Evolutionary conservation across 2,797 vertebrate species (phyloP).

Genomic region (Podarcis lilfordi): DNA sequence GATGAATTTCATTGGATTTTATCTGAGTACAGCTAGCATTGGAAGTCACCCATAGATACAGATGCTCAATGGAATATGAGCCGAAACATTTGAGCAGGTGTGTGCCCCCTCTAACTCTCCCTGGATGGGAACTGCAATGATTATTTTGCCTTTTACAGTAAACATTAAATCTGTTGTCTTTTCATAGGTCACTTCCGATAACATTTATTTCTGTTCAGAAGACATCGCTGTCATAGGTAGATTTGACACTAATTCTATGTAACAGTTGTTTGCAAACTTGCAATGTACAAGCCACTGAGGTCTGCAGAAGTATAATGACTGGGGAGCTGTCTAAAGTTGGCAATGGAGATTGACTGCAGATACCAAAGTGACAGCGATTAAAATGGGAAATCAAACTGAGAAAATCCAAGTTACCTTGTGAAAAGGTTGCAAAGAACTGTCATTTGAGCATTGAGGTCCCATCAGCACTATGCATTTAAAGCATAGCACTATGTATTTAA

Average conservation of each 20-base stretch:
- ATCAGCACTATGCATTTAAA: too few species aligned
- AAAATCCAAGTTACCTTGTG: slow-evolving; percentile 11
- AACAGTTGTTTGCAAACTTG: slow-evolving; percentile 61
- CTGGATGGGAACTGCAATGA: neutral
- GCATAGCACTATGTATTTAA: too few species aligned
- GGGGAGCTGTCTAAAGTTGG: slow-evolving; percentile 46
- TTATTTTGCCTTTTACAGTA: slow-evolving; percentile 4
- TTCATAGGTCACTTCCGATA: neutral
- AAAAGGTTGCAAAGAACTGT: slow-evolving; percentile 46
- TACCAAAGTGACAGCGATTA: slow-evolving; percentile 35
- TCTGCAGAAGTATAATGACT: slow-evolving; percentile 44
- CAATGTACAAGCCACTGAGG: slow-evolving; percentile 53
- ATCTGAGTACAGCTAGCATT: too few species aligned
- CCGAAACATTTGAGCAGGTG: neutral
- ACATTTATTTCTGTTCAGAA: slow-evolving; percentile 24
- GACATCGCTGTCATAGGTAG: slow-evolving; percentile 32
- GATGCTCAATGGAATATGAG: neutral
- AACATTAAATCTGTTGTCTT: neutral
- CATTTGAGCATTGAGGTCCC: slow-evolving; percentile 36
- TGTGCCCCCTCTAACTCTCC: too few species aligned
- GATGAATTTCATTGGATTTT: too few species aligned
- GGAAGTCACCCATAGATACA: neutral
- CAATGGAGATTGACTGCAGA: slow-evolving; percentile 44
- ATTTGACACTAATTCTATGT: slow-evolving; percentile 45
- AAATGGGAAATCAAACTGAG: slow-evolving; percentile 42